A percentile compares a stretch with the other conserved stretches of the same genome.
Conservation (phyloP, 2,888 invertebrate species). For the Parasteatoda lunata region DNA sequence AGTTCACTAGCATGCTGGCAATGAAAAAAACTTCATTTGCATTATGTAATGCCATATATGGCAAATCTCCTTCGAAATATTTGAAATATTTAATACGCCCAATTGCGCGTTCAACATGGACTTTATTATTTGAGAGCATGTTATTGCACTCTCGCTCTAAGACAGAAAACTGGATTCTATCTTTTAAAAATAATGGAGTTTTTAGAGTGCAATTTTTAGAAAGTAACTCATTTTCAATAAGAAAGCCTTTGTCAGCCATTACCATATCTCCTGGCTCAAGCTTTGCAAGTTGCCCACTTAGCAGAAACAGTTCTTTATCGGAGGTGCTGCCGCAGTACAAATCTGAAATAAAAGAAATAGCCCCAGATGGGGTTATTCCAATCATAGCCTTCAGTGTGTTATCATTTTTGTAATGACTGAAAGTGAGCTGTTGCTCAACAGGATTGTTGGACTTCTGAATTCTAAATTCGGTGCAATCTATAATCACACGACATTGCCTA, state of each 20-base stretch:
- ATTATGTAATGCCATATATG: no score
- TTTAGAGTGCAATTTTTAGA: background rate
- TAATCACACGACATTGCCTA: slow-evolving; percentile 22
- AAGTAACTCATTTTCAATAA: slow-evolving; percentile 1
- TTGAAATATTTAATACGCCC: no score
- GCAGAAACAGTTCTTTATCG: slow-evolving; percentile 16
- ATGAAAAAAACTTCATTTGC: no score
- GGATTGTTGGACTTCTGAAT: slow-evolving; percentile 12
- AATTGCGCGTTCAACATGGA: no score
- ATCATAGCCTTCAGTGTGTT: slow-evolving; percentile 15
- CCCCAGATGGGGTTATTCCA: slow-evolving; percentile 23
- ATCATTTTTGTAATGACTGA: slow-evolving; percentile 7
- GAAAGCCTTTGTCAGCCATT: slow-evolving; percentile 12
- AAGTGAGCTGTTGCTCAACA: background rate
- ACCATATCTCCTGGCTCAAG: slow-evolving; percentile 17
- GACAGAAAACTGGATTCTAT: slow-evolving; percentile 11
- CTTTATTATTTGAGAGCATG: no score
- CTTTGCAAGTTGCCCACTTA: background rate
- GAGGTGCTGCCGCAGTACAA: slow-evolving; percentile 6
- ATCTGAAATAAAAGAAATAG: slow-evolving; percentile 31
- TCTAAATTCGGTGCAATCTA: slow-evolving; percentile 17
- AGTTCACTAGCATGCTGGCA: no score
- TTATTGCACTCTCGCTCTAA: no score
- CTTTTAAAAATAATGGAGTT: background rate
- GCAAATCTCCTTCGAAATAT: no score